Evolutionary conservation across 2,888 invertebrate genomes (phyloP), one percentile per base, ranked within the genome.

Genomic region (Phaonia tiefii): DNA sequence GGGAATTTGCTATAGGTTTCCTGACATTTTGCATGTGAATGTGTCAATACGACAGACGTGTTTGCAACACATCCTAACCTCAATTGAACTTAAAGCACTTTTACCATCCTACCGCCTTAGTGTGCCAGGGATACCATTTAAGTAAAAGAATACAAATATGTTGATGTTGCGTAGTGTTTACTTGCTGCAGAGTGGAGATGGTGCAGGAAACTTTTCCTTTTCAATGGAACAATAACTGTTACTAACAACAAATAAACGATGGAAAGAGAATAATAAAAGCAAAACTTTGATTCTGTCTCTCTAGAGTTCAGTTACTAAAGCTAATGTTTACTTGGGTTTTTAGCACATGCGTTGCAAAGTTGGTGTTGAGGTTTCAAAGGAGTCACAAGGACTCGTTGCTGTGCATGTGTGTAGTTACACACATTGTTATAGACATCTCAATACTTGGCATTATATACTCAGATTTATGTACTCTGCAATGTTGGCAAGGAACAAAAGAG

Each of bases 51-150:
- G n/a, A 4, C 10, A 44, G 44, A 44, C 10, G 13, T n/a, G 4
- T 13, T 13, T 2, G 11, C 10, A 44, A 44, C 44, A 44, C 4
- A 13, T 15, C 31, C 22, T 54, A 69, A 69, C 67, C 67, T 69
- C 67, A 69, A 51, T 51, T 69, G 67, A 69, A 69, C 67, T 69
- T 54, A 69, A n/a, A n/a, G n/a, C n/a, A 39, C 26, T 39, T 4
- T 54, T 26, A 65, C 44, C 54, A 51, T 11, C 54, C 44, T 39
- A 13, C 2, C 54, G 8, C 17, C 22, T 17, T 17, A 49, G 13
- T 54, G 22, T 22, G 17, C 22, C 11, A 54, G 17, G 2, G 17
- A 60, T 60, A 10, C 17, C 1, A 2, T 15, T 15, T 15, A 58
- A 58, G 58, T 5, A 15, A n/a, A 17, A 15, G 49, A 15, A 15